A percentile compares a stretch with the other conserved stretches of the same genome.
Evolutionary conservation across 2,888 invertebrate species (phyloP).

Genomic region (Diogma glabrata): DNA sequence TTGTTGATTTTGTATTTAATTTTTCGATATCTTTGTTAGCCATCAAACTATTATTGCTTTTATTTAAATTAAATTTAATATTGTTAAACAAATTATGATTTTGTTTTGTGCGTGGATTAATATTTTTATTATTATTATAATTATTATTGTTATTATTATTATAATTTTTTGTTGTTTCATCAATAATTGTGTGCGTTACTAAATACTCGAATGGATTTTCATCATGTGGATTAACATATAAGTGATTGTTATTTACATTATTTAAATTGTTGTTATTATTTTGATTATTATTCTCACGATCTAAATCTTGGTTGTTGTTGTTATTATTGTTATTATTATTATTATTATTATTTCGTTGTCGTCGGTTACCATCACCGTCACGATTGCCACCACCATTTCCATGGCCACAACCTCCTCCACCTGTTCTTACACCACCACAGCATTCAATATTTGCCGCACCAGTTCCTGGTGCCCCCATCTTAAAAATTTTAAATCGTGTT

Average conservation of each 20-base stretch:
- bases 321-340: conserved; percentile 6
- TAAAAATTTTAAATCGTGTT: conserved; percentile 9
- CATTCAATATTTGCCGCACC: conserved; percentile 13
- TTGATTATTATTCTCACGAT: conserved; percentile 1
- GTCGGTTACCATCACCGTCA: neutral
- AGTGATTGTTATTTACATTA: conserved; percentile 21
- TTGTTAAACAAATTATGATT: neutral
- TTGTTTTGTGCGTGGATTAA: neutral
- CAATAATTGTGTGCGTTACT: conserved; percentile 12
- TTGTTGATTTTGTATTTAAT: neutral
- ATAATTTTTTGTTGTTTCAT: conserved; percentile 15
- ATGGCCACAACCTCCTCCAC: conserved; percentile 11
- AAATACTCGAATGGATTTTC: conserved; percentile 15
- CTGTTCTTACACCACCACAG: conserved; percentile 12
- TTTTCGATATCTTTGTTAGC: neutral
- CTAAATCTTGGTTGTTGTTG: neutral
- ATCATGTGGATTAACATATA: conserved; percentile 19
- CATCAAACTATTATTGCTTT: conserved; percentile 4
- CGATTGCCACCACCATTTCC: neutral
- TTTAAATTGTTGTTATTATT: conserved; percentile 10
- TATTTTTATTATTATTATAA: neutral
- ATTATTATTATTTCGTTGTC: neutral
- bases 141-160: neutral
- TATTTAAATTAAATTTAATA: neutral
- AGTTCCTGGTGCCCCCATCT: conserved; percentile 15